Evolutionary conservation across 1,140 invertebrate species (phyloP), one percentile per base, ranked within the genome.

Genomic region (Glossosoma conforme): DNA sequence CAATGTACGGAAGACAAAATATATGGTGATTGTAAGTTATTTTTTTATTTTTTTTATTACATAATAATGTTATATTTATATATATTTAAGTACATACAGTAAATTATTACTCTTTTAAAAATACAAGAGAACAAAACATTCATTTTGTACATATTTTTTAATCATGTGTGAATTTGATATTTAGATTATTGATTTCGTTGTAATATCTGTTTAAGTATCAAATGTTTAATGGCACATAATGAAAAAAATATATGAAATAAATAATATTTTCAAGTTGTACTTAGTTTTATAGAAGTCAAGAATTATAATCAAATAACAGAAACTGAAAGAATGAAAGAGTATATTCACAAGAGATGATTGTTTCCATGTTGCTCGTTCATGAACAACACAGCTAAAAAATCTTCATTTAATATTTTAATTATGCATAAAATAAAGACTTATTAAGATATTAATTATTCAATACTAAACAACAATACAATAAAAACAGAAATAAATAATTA

Each of bases 131-230:
- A 2, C n/a, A 21, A 10, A 2, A 42, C n/a, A 21, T 42, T 22
- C 5, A 42, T 19, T 2, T n/a, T 22, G 11, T 13, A 42, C 18
- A 8, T 47, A 4, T 17, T 17, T 21, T 48, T 13, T 1, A 24
- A 30, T 18, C 36, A 53, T 25, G 28, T 46, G 24, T 48, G 13
- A 47, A 38, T 43, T 41, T 30, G 32, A 47, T 47, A 22, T 25
- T 46, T 21, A 53, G 41, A 24, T 18, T 47, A 32, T 43, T 42
- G 14, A 17, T 54, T n/a, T 36, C 14, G 14, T 24, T 33, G 44
- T 40, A 2, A 25, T 40, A 32, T 32, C 22, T 6, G 33, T 32
- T 9, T 1, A 35, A 46, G 4, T 46, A 46, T 24, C 24, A 11
- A 35, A 21, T 19, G 10, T 22, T 11, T 45, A 15, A n/a, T 14